Evolutionary conservation across 1,140 invertebrate species (phyloP).

Genomic region (Antheraea mylitta): DNA sequence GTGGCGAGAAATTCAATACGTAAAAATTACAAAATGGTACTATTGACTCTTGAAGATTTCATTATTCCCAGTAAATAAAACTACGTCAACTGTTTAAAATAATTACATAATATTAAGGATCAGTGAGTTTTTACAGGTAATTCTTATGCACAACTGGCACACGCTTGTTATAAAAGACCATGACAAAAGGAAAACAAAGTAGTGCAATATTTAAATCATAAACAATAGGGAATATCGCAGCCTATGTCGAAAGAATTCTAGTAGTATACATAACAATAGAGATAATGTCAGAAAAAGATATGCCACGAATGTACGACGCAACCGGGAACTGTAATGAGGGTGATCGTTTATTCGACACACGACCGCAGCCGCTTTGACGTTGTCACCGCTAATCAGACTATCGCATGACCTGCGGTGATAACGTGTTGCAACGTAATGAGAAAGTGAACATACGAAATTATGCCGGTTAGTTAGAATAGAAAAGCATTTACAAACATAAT

Average conservation of each 20-base stretch:
- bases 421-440: conserved; percentile 25
- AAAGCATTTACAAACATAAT: neutral
- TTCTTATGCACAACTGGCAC: too few species aligned
- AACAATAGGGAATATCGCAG: neutral
- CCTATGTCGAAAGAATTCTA: too few species aligned
- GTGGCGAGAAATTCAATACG: too few species aligned
- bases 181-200: too few species aligned
- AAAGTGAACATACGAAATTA: conserved; percentile 16
- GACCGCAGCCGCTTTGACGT: conserved; percentile 28
- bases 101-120: too few species aligned
- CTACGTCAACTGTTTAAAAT: neutral
- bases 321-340: conserved; percentile 26
- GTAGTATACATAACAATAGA: too few species aligned
- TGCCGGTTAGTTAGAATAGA: neutral
- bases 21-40: neutral
- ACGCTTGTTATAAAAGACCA: too few species aligned
- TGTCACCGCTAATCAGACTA: conserved; percentile 52
- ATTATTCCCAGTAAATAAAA: neutral
- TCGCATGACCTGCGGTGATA: conserved; percentile 43
- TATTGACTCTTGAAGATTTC: neutral
- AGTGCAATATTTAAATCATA: too few species aligned
- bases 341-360: conserved; percentile 42
- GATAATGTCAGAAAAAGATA: neutral
- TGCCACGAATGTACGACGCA: neutral
- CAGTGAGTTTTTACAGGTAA: too few species aligned